Evolutionary conservation across 2,888 invertebrate species (phyloP).

Genomic region (Drosophila kanekoi): DNA sequence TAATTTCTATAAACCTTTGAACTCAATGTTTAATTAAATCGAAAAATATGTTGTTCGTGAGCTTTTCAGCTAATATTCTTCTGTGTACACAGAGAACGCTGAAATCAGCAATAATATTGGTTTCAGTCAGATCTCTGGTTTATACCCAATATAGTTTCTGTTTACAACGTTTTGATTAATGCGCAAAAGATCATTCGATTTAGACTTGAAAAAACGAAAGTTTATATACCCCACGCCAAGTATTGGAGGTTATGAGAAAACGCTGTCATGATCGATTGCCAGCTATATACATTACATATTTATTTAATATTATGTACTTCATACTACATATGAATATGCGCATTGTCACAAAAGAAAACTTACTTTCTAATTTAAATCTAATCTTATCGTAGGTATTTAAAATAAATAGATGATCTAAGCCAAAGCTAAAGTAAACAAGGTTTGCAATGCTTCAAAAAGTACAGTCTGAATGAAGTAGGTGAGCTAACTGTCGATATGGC

Average conservation of each 20-base stretch:
- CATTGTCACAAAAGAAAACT: background rate
- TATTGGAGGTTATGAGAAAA: too few relatives aligned
- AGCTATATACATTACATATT: constrained; percentile 3
- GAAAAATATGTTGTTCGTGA: background rate
- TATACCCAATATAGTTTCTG: too few relatives aligned
- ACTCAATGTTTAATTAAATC: background rate
- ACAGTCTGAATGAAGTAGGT: constrained; percentile 32
- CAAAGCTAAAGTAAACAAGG: constrained; percentile 1
- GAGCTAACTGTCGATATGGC: constrained; percentile 9
- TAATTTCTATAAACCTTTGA: background rate
- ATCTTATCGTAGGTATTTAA: constrained; percentile 18
- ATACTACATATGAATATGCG: too few relatives aligned
- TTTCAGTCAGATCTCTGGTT: too few relatives aligned
- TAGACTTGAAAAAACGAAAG: too few relatives aligned
- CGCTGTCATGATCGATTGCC: background rate
- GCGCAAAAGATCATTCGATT: too few relatives aligned
- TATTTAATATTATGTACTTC: background rate
- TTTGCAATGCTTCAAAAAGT: background rate
- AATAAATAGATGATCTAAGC: constrained; percentile 47
- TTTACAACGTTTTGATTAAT: too few relatives aligned
- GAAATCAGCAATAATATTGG: too few relatives aligned
- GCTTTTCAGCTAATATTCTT: background rate
- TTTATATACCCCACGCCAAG: too few relatives aligned
- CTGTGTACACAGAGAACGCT: too few relatives aligned
- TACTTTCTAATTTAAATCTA: background rate